A percentile compares a stretch with the other conserved stretches of the same genome.
phyloP scores from a whole-genome alignment of 2,113 vertebrate genomes.

The Falcunculus frontatus region DNA sequence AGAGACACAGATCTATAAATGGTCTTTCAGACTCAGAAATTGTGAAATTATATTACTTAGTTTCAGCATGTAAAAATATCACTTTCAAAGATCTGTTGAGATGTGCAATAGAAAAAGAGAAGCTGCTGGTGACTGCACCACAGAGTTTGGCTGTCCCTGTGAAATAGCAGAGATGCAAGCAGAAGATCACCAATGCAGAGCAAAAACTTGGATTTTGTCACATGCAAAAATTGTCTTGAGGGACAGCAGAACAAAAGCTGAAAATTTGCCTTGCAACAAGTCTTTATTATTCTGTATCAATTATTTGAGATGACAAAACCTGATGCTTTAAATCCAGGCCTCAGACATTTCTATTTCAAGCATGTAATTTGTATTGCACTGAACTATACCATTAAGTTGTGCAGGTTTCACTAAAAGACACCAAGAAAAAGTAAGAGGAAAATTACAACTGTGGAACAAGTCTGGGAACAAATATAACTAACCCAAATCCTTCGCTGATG shows the following conservation, averaged over 20 bases:
- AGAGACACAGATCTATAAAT: background rate
- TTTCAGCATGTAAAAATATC: slow-evolving; percentile 4
- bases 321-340: background rate
- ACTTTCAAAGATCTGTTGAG: background rate
- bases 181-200: background rate
- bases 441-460: background rate
- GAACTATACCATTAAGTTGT: background rate
- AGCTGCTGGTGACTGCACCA: background rate
- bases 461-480: background rate
- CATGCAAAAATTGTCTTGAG: background rate
- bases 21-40: background rate
- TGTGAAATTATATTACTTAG: background rate
- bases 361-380: background rate
- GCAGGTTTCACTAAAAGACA: background rate
- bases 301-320: background rate
- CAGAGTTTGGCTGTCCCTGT: background rate
- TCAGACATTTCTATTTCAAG: background rate
- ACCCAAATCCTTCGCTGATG: background rate
- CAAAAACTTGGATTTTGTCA: background rate
- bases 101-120: background rate
- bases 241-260: background rate
- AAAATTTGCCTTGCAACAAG: background rate
- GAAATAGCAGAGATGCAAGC: background rate
- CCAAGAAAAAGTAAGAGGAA: background rate
- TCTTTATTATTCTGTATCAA: background rate